Base-by-base conservation (phyloP, 2,888 invertebrate species). In the Trachelus iudaicus region DNA sequence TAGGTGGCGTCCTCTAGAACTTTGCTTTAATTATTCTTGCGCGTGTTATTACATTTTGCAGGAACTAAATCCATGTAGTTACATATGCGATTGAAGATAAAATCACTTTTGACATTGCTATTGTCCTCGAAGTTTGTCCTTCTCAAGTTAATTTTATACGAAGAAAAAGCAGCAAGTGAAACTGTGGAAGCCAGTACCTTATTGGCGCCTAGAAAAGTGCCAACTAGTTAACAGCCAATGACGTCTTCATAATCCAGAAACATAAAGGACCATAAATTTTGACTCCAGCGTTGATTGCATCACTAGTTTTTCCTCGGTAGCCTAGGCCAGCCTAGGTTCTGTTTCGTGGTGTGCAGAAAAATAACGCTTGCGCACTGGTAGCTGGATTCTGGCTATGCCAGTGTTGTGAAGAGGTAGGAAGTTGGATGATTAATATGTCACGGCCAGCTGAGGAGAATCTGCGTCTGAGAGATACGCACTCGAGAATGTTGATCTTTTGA, bases 381-480 rank as follows among this genome's bases (percentile, higher is more conserved):
- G 23, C 40, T 56, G 40, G 23, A 56, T 56, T 56, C 40, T 56
- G 40, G 23, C 40, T 56, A 56, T 56, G 23, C 23, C 40, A 56
- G 23, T 56, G 40, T 56, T 56, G 40, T 56, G 40, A 56, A 23
- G 40, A 56, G 40, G 40, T 56, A 56, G 40, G 40, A 56, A 56
- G 40, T 56, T 56, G 40, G 40, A 56, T 56, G 75, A 79, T 79
- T 81, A 82, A 83, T 81, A 87, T 87, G 87, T 86, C 86, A 89
- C 84, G 85, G 86, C 87, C 87, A 89, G 86, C 86, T 84, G 86
- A 81, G 82, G 74, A 71, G n/a, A 73, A 31, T 75, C 73, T 56
- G 34, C 30, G 31, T 11, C 35, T 35, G 74, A 34, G 33, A 30
- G n/a, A 77, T 34, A 77, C 75, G 69, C 69, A 34, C n/a, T 73